These are phyloP conservation scores for Conistra vaccinii DNA, from an alignment of 2,888 invertebrate genomes.

Conservation along the genomic window DNA sequence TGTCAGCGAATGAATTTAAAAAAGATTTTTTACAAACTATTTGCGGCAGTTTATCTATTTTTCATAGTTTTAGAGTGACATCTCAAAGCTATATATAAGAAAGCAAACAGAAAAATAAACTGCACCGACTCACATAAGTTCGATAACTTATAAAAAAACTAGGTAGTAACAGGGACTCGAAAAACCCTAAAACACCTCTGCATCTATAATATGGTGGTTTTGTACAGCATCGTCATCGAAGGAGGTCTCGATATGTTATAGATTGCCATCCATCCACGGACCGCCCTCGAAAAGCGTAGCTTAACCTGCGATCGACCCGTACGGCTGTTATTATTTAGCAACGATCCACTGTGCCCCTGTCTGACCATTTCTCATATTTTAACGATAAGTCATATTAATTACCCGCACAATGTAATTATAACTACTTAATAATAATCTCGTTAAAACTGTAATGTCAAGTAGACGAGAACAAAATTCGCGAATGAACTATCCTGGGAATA, in stretches of 20 bases:
- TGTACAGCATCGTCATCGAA: not conserved
- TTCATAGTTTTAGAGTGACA: not conserved
- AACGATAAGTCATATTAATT: not conserved
- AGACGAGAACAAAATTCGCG: slow-evolving; percentile 1
- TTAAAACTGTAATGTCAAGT: slow-evolving; percentile 11
- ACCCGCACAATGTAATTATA: not conserved
- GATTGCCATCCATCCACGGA: not conserved
- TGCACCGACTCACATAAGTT: not conserved
- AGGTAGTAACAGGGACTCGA: too few species aligned
- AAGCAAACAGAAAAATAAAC: not conserved
- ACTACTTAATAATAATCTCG: not conserved
- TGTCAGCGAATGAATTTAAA: too few species aligned
- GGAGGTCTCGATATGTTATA: not conserved
- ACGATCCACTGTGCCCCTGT: not conserved
- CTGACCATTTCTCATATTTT: not conserved
- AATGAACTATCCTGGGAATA: slow-evolving; percentile 21
- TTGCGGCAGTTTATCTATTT: too few species aligned
- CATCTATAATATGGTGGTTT: too few species aligned
- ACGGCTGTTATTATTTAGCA: not conserved
- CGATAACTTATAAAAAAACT: not conserved
- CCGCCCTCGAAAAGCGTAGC: not conserved
- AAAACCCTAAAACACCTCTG: too few species aligned
- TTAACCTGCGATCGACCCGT: not conserved
- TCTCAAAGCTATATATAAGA: not conserved
- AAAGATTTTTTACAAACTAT: too few species aligned